Evolutionary conservation across 2,113 vertebrate genomes (phyloP), one percentile per base, ranked within the genome.

Genomic region (Trogon melanurus): DNA sequence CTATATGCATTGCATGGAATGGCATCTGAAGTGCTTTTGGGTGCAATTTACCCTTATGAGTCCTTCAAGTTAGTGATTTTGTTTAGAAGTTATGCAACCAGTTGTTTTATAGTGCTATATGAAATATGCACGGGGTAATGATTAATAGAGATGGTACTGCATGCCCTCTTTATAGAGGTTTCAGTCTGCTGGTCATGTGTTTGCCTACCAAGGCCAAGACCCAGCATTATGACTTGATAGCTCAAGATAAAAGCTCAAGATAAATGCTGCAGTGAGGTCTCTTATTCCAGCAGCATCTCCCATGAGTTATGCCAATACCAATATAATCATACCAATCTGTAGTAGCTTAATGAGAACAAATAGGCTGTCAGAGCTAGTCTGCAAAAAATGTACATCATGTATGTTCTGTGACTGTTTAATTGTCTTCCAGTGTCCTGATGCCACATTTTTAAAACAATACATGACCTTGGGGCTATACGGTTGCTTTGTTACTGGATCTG

Each of bases 381-480:
- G 48, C 13, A 41, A 44, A 41, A 67, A 91, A 19, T 14, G 1
- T 4, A 2, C 38, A 18, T 41, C 5, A 4, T 32, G 4, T 14
- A 22, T 3, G 0, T 72, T 74, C 34, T 79, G 53, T 44, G 44
- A 29, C 25, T 91, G 0, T 34, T 34, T 29, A 22, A 41, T 51
- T 32, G 45, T 16, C 29, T 44, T 76, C 36, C 0, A 0, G 60
- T 26, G 44, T 41, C 34, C 44, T 51, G 23, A 38, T 75, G 32
- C 11, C 0, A 0, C 6, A 1, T 36, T 36, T 17, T 44, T 79
- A 14, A 78, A 64, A 62, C 38, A 19, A 5, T 3, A 8, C 1
- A 13, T n/a, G 58, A 62, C 32, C 30, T 50, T 56, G 5, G 14
- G 13, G 14, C 4, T 64, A 1, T 23, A 1, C 41, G 27, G 19